Percentiles rank a stretch among this genome's conserved stretches.
Evolutionary conservation across 2,888 invertebrate species (phyloP).

Genomic region (Polydrusus tereticollis): DNA sequence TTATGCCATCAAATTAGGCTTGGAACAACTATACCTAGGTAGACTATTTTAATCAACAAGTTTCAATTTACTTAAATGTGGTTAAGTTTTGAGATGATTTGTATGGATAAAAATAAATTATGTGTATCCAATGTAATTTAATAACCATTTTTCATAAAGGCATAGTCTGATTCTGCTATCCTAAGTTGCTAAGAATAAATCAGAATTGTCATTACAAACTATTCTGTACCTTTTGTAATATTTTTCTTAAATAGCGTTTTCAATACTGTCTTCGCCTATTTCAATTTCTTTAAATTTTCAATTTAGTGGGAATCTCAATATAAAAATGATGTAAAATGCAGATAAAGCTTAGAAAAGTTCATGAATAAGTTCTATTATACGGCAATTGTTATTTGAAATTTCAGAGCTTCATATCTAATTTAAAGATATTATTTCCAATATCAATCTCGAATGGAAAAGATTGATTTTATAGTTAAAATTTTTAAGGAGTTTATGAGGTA

Average conservation of each 20-base stretch:
- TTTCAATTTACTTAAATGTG: too few relatives aligned
- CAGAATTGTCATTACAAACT: not conserved
- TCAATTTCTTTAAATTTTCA: not conserved
- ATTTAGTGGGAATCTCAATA: not conserved
- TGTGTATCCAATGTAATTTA: too few relatives aligned
- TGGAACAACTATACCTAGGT: too few relatives aligned
- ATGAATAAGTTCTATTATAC: not conserved
- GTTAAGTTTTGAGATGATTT: too few relatives aligned
- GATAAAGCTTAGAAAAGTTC: not conserved
- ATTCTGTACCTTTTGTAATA: not conserved
- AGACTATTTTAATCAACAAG: too few relatives aligned
- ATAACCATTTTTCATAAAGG: too few relatives aligned
- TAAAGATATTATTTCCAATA: not conserved
- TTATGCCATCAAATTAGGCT: too few relatives aligned
- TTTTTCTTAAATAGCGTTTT: not conserved
- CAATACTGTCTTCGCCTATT: not conserved
- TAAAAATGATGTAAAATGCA: not conserved
- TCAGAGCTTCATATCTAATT: not conserved
- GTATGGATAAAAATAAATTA: too few relatives aligned
- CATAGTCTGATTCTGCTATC: too few relatives aligned
- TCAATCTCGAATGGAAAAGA: not conserved
- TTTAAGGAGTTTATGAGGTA: not conserved
- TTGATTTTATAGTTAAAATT: not conserved
- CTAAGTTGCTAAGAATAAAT: too few relatives aligned
- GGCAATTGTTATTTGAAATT: not conserved